phyloP scores from a whole-genome alignment of 1,140 invertebrate genomes.

The Orius insidiosus region DNA sequence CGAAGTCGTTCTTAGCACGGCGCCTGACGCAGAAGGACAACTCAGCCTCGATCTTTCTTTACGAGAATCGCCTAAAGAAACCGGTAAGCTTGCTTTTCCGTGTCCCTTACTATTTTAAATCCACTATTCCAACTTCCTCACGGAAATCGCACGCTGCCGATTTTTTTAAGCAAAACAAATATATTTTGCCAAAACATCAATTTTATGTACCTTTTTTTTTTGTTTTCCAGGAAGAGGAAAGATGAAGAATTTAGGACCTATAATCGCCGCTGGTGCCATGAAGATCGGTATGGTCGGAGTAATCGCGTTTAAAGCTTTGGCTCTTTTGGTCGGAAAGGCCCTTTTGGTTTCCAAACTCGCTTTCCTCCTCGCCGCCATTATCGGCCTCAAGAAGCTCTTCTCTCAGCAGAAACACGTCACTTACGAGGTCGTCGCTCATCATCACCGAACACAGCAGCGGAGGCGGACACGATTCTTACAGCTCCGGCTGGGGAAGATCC shows the following conservation, averaged over 20 bases:
- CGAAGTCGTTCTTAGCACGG: slow-evolving; percentile 51
- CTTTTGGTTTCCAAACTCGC: slow-evolving; percentile 66
- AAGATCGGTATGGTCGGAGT: slow-evolving; percentile 63
- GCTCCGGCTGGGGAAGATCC: slow-evolving; percentile 37
- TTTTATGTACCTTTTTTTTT: not conserved
- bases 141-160: slow-evolving; percentile 5
- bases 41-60: slow-evolving; percentile 54
- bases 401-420: slow-evolving; percentile 54
- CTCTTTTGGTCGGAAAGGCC: slow-evolving; percentile 66
- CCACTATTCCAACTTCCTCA: not conserved
- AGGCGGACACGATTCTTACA: slow-evolving; percentile 25
- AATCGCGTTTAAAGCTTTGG: slow-evolving; percentile 58
- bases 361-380: slow-evolving; percentile 53
- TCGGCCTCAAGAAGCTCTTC: slow-evolving; percentile 65
- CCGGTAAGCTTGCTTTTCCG: slow-evolving; percentile 6
- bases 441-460: slow-evolving; percentile 33
- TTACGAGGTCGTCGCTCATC: slow-evolving; percentile 52
- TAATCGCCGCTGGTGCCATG: slow-evolving; percentile 54
- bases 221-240: slow-evolving; percentile 27
- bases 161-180: not conserved
- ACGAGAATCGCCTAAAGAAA: slow-evolving; percentile 8
- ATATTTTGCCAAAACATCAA: not conserved
- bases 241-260: slow-evolving; percentile 56
- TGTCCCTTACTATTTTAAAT: not conserved
- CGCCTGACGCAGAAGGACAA: slow-evolving; percentile 46